Base-by-base conservation (phyloP, 2,888 invertebrate genomes). In the Cordylochernes scorpioides region DNA sequence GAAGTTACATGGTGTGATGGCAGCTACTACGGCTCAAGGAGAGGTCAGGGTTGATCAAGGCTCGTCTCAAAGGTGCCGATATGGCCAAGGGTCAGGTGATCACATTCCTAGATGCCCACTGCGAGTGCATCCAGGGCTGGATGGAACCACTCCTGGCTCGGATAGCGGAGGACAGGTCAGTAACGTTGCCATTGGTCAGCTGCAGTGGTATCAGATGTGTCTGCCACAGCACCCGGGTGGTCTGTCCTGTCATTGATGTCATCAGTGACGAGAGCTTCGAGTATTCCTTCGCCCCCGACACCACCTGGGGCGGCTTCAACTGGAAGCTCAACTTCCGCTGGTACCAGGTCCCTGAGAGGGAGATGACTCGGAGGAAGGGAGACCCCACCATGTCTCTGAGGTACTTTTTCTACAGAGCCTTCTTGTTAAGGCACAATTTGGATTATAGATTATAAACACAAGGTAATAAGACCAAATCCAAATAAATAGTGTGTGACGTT, bases 101-200 rank as follows among this genome's bases (percentile, higher is more conserved):
- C 44, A 91, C 88, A 8, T 97, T 97, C 59, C 59, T 97, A 32
- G 97, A 97, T 52, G 88, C 91, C 3, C 94, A 97, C 53, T 94
- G 91, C 53, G 94, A 97, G 54, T 91, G 91, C 49, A 78, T 80
- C 30, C 80, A 84, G 57, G 94, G 94, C 9, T 97, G 97, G 94
- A 56, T 97, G 41, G 91, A 94, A 50, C 94, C 94, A 2, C 59
- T 97, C n/a, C 54, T 97, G 29, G 67, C 77, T 17, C 66, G 91
- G 45, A 88, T 97, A 44, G 80, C 77, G 3, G 68, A 77, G 50
- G 75, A 97, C 58, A 65, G 61, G 62, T 64, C 37, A 33, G 39
- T 19, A 17, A 7, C 15, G n/a, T n/a, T n/a, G n/a, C n/a, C n/a
- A n/a, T n/a, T n/a, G n/a, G n/a, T n/a, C n/a, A n/a, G n/a, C n/a